Percentiles rank a stretch among this genome's conserved stretches.
Evolutionary conservation across 1,140 invertebrate species (phyloP).

Genomic region (Drosophila watanabei): DNA sequence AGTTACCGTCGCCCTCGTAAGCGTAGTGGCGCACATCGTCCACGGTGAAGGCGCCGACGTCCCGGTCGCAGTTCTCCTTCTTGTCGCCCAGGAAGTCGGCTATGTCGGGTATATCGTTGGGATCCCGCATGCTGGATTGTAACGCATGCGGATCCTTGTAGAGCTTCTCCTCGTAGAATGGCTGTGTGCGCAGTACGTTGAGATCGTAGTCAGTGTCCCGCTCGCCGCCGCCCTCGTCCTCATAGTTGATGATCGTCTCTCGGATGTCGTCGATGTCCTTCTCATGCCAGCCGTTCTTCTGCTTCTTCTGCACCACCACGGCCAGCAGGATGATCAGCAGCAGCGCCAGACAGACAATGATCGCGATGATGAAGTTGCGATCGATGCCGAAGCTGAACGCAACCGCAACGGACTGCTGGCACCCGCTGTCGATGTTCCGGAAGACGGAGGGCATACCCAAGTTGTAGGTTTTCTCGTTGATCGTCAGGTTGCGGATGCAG

Average conservation of each 20-base stretch:
- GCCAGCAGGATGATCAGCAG: conserved; percentile 93
- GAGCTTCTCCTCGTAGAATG: conserved; percentile 83
- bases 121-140: conserved; percentile 61
- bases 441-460: conserved; percentile 90
- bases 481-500: conserved; percentile 94
- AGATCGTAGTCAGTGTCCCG: conserved; percentile 97
- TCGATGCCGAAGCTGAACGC: conserved; percentile 93
- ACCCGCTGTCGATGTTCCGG: conserved; percentile 90
- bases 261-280: conserved; percentile 98
- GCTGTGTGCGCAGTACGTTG: conserved; percentile 90
- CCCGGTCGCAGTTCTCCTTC: conserved; percentile 95
- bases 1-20: conserved; percentile 98
- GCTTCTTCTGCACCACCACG: conserved; percentile 93
- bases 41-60: conserved; percentile 95
- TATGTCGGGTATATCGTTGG: conserved; percentile 91
- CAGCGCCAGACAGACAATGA: conserved; percentile 92
- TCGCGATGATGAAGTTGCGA: conserved; percentile 93
- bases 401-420: conserved; percentile 89
- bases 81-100: conserved; percentile 96
- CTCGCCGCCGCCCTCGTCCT: conserved; percentile 98
- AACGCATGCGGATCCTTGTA: conserved; percentile 81
- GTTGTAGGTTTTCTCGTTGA: conserved; percentile 92
- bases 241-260: conserved; percentile 98
- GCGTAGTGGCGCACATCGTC: conserved; percentile 98
- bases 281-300: conserved; percentile 93